Base-by-base conservation (phyloP, 2,888 invertebrate species). In the Sabatieria punctata region DNA sequence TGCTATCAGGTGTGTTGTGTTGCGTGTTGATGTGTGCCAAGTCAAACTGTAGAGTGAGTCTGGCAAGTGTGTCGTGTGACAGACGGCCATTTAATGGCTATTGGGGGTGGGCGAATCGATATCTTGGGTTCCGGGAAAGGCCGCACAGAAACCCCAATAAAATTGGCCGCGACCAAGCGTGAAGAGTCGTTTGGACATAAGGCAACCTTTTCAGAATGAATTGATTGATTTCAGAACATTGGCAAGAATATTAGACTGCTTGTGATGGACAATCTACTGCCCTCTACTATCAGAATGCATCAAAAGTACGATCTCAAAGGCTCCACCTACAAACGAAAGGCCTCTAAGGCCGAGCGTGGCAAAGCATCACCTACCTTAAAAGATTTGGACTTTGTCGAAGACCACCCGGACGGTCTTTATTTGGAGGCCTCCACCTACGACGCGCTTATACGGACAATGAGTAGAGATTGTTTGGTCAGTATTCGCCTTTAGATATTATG, bases 261-360 rank as follows among this genome's bases (percentile, higher is more conserved):
- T 51, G 89, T 93, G 52, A 97, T 97, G 97, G 97, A 99, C 75
- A 99, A 97, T 73, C 75, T 99, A 60, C 75, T 99, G 66, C 97
- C 97, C 26, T 89, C 91, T 21, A 78, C 78, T 23, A 82, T 97
- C 47, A 81, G 79, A 65, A 76, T 97, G 68, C 93, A 97, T 71
- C 83, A 91, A 68, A 97, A 95, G 65, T 97, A 95, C 70, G 97
- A 97, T 75, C 76, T 97, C 52, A 99, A 97, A 72, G 97, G 97
- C 13, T 95, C 93, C 57, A 97, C 97, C 1, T 95, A 91, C 63
- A 97, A 97, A 68, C 75, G 97, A 66, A 89, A 91, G 79, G 97
- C 97, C n/a, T 84, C 80, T 51, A 93, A 89, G 74, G 74, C 77
- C 27, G 97, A 99, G 69, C 74, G 86, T 53, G 76, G 79, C 52